Percentiles rank a stretch among this genome's conserved stretches.
These are phyloP conservation scores for Pelecanoides urinatrix DNA, from an alignment of 2,113 vertebrate genomes.

Conservation along the genomic window DNA sequence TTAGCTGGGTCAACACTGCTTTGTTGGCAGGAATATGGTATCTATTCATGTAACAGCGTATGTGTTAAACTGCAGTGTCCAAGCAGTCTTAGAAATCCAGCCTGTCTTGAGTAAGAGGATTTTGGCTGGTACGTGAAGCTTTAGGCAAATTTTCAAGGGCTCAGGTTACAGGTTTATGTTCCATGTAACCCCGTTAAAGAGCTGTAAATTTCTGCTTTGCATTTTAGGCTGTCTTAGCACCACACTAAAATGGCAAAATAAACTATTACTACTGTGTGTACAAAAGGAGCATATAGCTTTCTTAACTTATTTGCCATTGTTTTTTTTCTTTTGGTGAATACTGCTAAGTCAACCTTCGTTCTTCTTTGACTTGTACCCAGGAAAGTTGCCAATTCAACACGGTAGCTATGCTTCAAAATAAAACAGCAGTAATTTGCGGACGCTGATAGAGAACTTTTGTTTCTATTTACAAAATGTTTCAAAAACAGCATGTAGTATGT, in stretches of 20 bases:
- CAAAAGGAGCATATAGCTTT: background rate
- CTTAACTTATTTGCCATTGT: background rate
- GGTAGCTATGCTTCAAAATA: background rate
- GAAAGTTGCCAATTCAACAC: background rate
- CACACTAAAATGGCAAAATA: background rate
- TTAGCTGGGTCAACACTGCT: background rate
- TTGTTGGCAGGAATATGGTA: background rate
- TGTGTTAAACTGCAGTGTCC: background rate
- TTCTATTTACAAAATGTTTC: background rate
- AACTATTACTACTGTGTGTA: background rate
- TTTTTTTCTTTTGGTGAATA: background rate
- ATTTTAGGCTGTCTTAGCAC: background rate
- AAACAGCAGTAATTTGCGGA: background rate
- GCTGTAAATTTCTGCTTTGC: background rate
- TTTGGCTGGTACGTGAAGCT: background rate
- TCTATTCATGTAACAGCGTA: fast-evolving
- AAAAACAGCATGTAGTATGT: background rate
- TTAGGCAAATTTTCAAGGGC: background rate
- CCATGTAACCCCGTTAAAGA: background rate
- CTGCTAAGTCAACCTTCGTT: background rate
- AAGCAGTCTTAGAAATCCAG: background rate
- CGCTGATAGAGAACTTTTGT: background rate
- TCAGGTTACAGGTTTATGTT: background rate
- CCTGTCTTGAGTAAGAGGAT: background rate
- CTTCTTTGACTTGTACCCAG: background rate